These are phyloP conservation scores for Ctenomys sociabilis DNA, from an alignment of 2,113 vertebrate genomes.

Conservation along the genomic window DNA sequence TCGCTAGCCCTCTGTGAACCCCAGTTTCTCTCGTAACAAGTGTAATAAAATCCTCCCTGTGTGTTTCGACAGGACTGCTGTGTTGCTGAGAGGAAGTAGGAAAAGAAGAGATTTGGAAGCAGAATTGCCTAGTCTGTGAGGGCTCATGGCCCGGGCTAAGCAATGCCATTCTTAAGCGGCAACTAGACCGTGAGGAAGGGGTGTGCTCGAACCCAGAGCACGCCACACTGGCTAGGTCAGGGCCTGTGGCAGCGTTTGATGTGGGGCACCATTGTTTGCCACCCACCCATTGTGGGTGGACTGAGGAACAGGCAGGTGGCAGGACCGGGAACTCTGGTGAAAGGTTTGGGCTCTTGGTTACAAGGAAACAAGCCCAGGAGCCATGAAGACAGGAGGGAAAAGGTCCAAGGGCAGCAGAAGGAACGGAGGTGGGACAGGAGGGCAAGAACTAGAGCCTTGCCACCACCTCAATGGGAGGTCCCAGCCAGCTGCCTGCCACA, in stretches of 20 bases:
- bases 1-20: neutral
- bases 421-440: neutral
- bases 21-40: neutral
- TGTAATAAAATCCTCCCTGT: neutral
- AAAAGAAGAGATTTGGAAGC: neutral
- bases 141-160: neutral
- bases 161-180: neutral
- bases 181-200: neutral
- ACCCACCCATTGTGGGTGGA: too few species aligned
- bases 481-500: neutral
- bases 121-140: neutral
- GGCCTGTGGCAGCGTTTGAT: neutral
- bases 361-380: neutral
- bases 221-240: neutral
- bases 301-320: neutral
- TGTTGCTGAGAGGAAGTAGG: neutral
- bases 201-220: neutral
- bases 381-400: neutral
- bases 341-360: neutral
- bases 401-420: neutral
- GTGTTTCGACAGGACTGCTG: neutral
- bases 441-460: neutral
- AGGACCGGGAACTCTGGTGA: neutral
- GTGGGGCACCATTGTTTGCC: neutral
- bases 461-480: neutral